Percentiles rank a stretch among this genome's conserved stretches.
Evolutionary conservation across 1,140 invertebrate species (phyloP).

Genomic region (Samia ricini): DNA sequence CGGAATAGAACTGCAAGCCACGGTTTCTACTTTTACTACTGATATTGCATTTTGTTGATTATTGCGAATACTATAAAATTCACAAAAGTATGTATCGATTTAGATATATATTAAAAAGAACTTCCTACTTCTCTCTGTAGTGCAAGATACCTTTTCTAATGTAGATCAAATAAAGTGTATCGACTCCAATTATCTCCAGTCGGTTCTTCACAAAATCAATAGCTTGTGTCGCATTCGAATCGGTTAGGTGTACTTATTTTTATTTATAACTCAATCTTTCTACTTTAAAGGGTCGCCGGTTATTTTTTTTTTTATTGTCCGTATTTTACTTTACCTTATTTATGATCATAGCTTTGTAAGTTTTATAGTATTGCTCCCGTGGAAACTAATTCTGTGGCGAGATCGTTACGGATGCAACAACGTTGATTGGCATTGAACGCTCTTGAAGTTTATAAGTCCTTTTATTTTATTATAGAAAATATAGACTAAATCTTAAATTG

Average conservation of each 20-base stretch:
- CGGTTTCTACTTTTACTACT: no score
- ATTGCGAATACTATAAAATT: no score
- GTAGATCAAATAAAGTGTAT: not conserved
- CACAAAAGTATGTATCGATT: no score
- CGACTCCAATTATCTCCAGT: not conserved
- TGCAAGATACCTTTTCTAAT: not conserved
- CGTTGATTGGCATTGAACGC: not conserved
- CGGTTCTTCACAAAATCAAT: slow-evolving; percentile 43
- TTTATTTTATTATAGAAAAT: no score
- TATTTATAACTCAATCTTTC: slow-evolving; percentile 47
- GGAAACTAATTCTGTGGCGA: not conserved
- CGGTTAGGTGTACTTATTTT: slow-evolving; percentile 29
- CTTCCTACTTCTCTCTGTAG: not conserved
- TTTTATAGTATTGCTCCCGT: not conserved
- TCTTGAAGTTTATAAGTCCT: not conserved
- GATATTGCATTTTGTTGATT: no score
- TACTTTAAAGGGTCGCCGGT: slow-evolving; percentile 29
- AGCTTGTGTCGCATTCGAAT: slow-evolving; percentile 38
- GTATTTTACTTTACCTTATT: no score
- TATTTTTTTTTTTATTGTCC: not conserved
- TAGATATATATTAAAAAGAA: not conserved
- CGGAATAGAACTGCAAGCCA: no score
- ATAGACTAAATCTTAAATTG: no score
- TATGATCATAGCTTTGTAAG: slow-evolving; percentile 33
- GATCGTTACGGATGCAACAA: not conserved